phyloP scores from a whole-genome alignment of 2,888 invertebrate species.

The Halictus ligatus region DNA sequence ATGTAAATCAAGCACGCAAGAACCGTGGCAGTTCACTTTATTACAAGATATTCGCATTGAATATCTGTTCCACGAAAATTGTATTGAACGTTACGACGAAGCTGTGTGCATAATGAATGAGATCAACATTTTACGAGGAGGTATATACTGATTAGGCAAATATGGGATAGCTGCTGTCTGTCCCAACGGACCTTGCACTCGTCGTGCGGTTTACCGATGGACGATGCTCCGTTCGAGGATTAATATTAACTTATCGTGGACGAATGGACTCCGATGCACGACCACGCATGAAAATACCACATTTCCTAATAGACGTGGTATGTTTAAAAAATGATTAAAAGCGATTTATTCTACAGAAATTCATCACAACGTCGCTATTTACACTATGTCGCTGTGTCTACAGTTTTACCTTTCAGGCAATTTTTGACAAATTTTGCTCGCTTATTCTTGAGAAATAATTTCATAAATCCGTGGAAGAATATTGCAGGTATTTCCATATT shows the following conservation, averaged over 20 bases:
- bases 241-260: not conserved
- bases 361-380: not conserved
- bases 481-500: not conserved
- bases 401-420: no score
- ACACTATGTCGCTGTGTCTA: no score
- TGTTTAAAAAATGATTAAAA: not conserved
- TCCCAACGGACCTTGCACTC: not conserved
- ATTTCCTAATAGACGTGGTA: not conserved
- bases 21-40: not conserved
- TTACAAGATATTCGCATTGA: not conserved
- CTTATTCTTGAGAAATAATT: no score
- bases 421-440: no score
- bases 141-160: not conserved
- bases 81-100: not conserved
- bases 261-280: not conserved
- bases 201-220: not conserved
- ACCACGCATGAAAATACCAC: not conserved
- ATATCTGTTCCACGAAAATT: not conserved
- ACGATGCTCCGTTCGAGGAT: not conserved
- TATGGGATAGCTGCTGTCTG: not conserved
- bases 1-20: not conserved
- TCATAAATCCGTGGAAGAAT: no score
- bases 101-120: not conserved
- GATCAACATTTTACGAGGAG: not conserved
- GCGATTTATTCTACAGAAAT: not conserved